Percentiles rank a stretch among this genome's conserved stretches.
Conservation (phyloP, 2,888 invertebrate genomes). For the Hemistola chrysoprasaria region DNA sequence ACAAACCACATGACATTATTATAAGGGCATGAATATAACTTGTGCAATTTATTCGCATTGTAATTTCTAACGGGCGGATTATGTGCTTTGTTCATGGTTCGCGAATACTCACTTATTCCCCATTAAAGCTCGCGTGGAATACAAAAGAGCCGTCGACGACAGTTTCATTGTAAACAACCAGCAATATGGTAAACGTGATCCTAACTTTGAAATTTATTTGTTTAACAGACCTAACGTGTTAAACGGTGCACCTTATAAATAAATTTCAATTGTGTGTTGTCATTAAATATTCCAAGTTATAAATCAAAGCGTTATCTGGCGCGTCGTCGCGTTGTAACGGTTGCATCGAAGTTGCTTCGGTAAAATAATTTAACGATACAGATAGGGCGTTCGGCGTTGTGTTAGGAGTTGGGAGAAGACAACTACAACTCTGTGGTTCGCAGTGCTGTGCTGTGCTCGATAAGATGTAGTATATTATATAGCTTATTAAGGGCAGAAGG, state of each 20-base stretch:
- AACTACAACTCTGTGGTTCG: slow-evolving; percentile 3
- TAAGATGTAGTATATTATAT: not conserved
- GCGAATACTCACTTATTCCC: slow-evolving; percentile 36
- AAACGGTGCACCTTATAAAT: slow-evolving; percentile 71
- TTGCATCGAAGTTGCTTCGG: slow-evolving; percentile 63
- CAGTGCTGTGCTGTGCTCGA: slow-evolving; percentile 6
- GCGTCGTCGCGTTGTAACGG: slow-evolving; percentile 59
- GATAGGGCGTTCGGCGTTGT: slow-evolving; percentile 47
- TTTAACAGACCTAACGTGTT: slow-evolving; percentile 44
- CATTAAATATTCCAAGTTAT: slow-evolving; percentile 75
- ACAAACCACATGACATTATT: not conserved
- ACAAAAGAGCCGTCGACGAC: slow-evolving; percentile 58
- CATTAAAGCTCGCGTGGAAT: slow-evolving; percentile 56
- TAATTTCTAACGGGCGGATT: slow-evolving; percentile 19
- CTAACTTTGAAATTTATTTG: slow-evolving; percentile 72
- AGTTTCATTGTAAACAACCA: slow-evolving; percentile 55
- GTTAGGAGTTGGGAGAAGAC: slow-evolving; percentile 27
- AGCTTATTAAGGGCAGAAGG: too few species aligned
- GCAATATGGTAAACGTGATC: slow-evolving; percentile 65
- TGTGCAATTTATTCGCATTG: slow-evolving; percentile 20
- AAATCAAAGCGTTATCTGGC: slow-evolving; percentile 77
- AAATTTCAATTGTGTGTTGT: slow-evolving; percentile 79
- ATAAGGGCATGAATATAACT: slow-evolving; percentile 12
- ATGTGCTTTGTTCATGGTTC: slow-evolving; percentile 20
- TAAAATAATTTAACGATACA: slow-evolving; percentile 72